A percentile compares a stretch with the other conserved stretches of the same genome.
These are phyloP conservation scores for Elymnias hypermnestra DNA, from an alignment of 1,140 invertebrate genomes.

Conservation along the genomic window DNA sequence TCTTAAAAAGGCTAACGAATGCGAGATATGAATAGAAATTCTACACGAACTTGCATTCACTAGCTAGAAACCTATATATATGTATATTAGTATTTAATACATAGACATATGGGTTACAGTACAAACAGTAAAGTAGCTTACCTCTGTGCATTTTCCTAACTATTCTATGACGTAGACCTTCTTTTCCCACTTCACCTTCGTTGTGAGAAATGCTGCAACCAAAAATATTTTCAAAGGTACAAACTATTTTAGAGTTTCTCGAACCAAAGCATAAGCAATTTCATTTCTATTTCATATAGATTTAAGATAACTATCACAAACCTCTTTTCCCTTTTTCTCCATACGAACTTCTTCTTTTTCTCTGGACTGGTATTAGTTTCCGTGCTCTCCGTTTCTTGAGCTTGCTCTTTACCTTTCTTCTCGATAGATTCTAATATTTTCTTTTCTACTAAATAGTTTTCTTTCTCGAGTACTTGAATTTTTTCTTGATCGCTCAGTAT, in stretches of 20 bases:
- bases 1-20: too few species aligned
- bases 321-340: constrained; percentile 61
- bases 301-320: constrained; percentile 12
- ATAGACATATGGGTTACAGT: too few species aligned
- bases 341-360: constrained; percentile 64
- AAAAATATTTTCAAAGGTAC: neutral
- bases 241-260: too few species aligned
- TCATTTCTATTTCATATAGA: too few species aligned
- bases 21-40: too few species aligned
- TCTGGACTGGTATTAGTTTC: constrained; percentile 62
- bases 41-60: too few species aligned
- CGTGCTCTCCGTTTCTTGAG: constrained; percentile 42
- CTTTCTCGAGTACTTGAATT: constrained; percentile 65
- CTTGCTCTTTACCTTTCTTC: constrained; percentile 46
- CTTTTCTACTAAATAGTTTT: constrained; percentile 33
- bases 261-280: too few species aligned
- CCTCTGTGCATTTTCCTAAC: constrained; percentile 66
- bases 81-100: too few species aligned
- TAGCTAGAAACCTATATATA: too few species aligned
- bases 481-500: constrained; percentile 70
- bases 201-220: constrained; percentile 42
- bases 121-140: too few species aligned
- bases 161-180: constrained; percentile 59
- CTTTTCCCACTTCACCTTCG: constrained; percentile 52
- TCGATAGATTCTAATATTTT: constrained; percentile 33